Percentiles rank a stretch among this genome's conserved stretches.
phyloP scores from a whole-genome alignment of 2,888 invertebrate genomes.

The Scaptomyza cyrtandrae region DNA sequence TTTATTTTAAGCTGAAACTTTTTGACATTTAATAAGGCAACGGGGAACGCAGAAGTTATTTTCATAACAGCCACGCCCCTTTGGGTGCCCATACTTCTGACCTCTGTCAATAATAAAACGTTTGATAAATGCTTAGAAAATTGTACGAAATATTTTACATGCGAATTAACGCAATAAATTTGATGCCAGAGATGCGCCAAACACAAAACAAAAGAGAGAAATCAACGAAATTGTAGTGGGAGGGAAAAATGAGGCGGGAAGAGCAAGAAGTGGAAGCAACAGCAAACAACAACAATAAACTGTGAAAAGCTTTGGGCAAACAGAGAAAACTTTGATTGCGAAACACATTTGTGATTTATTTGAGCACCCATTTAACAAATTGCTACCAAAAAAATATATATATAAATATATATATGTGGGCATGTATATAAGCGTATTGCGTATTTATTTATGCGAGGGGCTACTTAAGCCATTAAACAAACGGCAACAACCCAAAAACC shows the following conservation, averaged over 20 bases:
- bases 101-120: constrained; percentile 79
- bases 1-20: constrained; percentile 67
- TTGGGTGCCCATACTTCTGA: constrained; percentile 9
- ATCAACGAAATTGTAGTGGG: constrained; percentile 18
- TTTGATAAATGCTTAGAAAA: constrained; percentile 77
- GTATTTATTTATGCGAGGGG: constrained; percentile 65
- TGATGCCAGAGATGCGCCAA: constrained; percentile 49
- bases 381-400: constrained; percentile 48
- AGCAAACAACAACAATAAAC: constrained; percentile 27
- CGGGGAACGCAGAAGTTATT: constrained; percentile 30
- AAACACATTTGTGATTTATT: constrained; percentile 80
- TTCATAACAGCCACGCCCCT: constrained; percentile 25
- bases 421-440: constrained; percentile 17
- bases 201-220: constrained; percentile 27
- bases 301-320: constrained; percentile 51
- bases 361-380: constrained; percentile 78
- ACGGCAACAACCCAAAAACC: constrained; percentile 7
- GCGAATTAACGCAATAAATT: constrained; percentile 80
- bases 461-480: constrained; percentile 70
- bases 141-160: constrained; percentile 74
- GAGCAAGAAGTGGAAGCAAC: constrained; percentile 2
- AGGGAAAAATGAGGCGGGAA: background rate
- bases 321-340: constrained; percentile 72
- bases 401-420: constrained; percentile 12
- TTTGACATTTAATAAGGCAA: constrained; percentile 43